Evolutionary conservation across 2,888 invertebrate genomes (phyloP), one percentile per base, ranked within the genome.

Genomic region (Tetragnatha montana): DNA sequence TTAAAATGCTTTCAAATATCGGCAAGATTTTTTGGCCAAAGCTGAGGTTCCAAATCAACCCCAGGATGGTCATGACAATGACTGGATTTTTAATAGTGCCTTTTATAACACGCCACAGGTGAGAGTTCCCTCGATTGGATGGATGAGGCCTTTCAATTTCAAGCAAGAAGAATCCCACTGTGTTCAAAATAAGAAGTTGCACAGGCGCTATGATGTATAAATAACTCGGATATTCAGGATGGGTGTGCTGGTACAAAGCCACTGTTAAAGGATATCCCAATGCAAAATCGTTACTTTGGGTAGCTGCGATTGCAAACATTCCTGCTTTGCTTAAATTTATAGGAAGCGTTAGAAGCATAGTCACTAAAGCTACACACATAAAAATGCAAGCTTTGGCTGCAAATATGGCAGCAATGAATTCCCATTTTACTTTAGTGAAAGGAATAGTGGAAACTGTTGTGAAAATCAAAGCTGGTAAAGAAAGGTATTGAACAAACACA

Each of bases 281-380:
- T 22, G 99, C 98, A 94, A 99, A 98, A 94, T 99, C 99, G 95
- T 99, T 99, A 93, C 98, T 98, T 93, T 98, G 98, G 0, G 98
- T 98, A 92, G 97, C 96, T 93, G 98, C 98, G 93, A 99, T 98
- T 21, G 97, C 97, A 95, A 97, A 97, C 89, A 99, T 95, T 17
- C 98, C 98, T 75, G 98, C 97, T 92, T 96, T 95, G 6, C 97
- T 97, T 91, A 96, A 95, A 94, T 97, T 96, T 21, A 96, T 93
- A 8, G 97, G 97, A 93, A 96, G 93, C 74, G 94, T 93, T 73
- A 97, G 95, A 74, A 98, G 93, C 91, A 98, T 93, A 4, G 97
- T 96, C 50, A 98, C 95, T 74, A 96, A 93, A 80, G 96, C 95
- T 19, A 98, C 98, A 89, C 95, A 94, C 92, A 96, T 95, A 94